Evolutionary conservation across 2,113 vertebrate species (phyloP).

Genomic region (Gallinago jamesoni): DNA sequence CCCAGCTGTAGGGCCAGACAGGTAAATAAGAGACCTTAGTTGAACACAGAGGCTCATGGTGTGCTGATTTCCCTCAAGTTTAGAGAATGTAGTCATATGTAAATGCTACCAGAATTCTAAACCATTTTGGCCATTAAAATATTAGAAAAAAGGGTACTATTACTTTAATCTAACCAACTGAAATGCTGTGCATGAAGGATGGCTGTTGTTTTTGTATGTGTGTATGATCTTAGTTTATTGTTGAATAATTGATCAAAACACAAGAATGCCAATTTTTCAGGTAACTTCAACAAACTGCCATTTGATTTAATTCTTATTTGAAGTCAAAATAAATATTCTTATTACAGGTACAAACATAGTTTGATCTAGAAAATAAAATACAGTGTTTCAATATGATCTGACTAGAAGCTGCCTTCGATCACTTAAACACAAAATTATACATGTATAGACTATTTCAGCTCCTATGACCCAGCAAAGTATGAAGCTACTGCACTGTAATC

Average conservation of each 20-base stretch:
- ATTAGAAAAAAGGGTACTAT: background rate
- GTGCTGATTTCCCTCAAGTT: background rate
- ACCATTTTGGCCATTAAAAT: background rate
- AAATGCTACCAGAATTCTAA: background rate
- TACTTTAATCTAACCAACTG: background rate
- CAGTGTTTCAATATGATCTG: slow-evolving; percentile 3
- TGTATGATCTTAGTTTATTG: background rate
- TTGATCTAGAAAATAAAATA: slow-evolving; percentile 22
- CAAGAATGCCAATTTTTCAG: background rate
- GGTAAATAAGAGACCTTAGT: background rate
- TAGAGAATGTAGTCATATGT: background rate
- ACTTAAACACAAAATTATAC: background rate
- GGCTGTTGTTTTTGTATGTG: background rate
- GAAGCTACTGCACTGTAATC: background rate
- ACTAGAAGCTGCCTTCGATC: slow-evolving; percentile 24
- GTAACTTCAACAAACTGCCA: background rate
- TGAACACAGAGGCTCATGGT: background rate
- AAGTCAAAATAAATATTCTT: slow-evolving; percentile 7
- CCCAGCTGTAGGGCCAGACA: background rate
- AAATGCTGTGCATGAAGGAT: background rate
- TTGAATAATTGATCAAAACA: slow-evolving; percentile 23
- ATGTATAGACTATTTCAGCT: background rate
- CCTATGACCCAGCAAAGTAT: background rate
- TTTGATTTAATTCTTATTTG: background rate
- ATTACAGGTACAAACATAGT: background rate